These are phyloP conservation scores for Bufo gargarizans DNA, from an alignment of 2,113 vertebrate species.

Conservation along the genomic window DNA sequence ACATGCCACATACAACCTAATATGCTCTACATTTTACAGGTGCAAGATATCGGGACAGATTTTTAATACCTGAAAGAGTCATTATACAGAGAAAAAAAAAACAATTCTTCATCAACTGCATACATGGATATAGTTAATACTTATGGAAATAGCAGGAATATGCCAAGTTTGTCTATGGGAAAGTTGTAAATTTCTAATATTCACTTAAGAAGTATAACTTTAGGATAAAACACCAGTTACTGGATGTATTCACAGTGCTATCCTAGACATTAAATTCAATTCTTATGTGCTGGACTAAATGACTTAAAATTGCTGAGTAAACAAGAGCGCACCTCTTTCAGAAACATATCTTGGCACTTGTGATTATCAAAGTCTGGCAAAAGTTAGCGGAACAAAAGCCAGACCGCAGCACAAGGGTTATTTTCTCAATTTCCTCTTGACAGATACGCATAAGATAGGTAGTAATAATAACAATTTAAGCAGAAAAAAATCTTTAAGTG, in stretches of 20 bases:
- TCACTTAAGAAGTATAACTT: slow-evolving; percentile 8
- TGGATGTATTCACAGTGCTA: not conserved
- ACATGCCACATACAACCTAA: no score
- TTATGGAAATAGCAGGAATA: not conserved
- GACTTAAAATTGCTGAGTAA: slow-evolving; percentile 46
- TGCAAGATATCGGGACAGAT: not conserved
- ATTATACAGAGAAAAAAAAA: not conserved
- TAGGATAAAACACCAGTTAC: not conserved
- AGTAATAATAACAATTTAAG: not conserved
- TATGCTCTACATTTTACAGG: not conserved
- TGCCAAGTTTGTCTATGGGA: slow-evolving; percentile 13
- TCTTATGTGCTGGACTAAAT: slow-evolving; percentile 29
- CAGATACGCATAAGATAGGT: slow-evolving; percentile 19
- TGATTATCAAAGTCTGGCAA: slow-evolving; percentile 38
- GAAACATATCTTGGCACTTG: slow-evolving; percentile 19
- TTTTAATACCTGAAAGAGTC: not conserved
- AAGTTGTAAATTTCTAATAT: not conserved
- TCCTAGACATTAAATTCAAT: not conserved
- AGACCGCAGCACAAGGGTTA: slow-evolving; percentile 37
- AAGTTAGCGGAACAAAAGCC: slow-evolving; percentile 43
- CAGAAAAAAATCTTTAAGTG: not conserved
- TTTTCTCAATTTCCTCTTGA: slow-evolving; percentile 30
- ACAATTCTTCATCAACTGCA: not conserved
- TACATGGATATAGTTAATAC: not conserved
- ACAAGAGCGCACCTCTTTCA: slow-evolving; percentile 34